These are phyloP conservation scores for Drosophila obscura DNA, from an alignment of 1,140 invertebrate genomes.

Conservation along the genomic window DNA sequence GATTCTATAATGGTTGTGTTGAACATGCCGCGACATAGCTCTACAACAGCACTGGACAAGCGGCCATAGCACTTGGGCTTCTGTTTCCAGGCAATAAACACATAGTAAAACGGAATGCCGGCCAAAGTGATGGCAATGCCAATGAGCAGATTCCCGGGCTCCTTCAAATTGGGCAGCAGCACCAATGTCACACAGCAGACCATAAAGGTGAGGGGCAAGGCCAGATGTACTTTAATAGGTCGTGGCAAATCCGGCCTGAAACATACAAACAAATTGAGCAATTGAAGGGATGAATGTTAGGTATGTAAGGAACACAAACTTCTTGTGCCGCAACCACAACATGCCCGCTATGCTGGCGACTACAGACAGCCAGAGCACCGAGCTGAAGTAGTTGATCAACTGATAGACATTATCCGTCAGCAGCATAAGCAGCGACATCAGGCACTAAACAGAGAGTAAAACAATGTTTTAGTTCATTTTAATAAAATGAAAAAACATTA, in stretches of 20 bases:
- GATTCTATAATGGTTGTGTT: slow-evolving; percentile 79
- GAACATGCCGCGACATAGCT: slow-evolving; percentile 77
- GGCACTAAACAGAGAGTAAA: slow-evolving; percentile 85
- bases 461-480: neutral
- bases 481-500: neutral
- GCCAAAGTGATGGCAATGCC: slow-evolving; percentile 93
- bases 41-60: slow-evolving; percentile 66
- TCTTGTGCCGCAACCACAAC: slow-evolving; percentile 89
- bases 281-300: neutral
- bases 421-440: slow-evolving; percentile 89
- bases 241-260: slow-evolving; percentile 88
- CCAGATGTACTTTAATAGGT: slow-evolving; percentile 92
- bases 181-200: slow-evolving; percentile 93
- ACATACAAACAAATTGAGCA: neutral
- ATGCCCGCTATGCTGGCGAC: slow-evolving; percentile 91
- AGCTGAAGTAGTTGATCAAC: slow-evolving; percentile 92
- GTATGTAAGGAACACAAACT: slow-evolving; percentile 42
- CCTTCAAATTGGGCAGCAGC: slow-evolving; percentile 90
- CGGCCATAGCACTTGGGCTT: slow-evolving; percentile 85
- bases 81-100: slow-evolving; percentile 94
- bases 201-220: slow-evolving; percentile 93
- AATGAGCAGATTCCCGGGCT: slow-evolving; percentile 92
- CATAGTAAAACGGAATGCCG: slow-evolving; percentile 95
- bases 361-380: slow-evolving; percentile 91
- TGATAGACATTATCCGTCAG: slow-evolving; percentile 88